A percentile compares a stretch with the other conserved stretches of the same genome.
Evolutionary conservation across 2,113 vertebrate genomes (phyloP).

Genomic region (Elephantulus edwardii): DNA sequence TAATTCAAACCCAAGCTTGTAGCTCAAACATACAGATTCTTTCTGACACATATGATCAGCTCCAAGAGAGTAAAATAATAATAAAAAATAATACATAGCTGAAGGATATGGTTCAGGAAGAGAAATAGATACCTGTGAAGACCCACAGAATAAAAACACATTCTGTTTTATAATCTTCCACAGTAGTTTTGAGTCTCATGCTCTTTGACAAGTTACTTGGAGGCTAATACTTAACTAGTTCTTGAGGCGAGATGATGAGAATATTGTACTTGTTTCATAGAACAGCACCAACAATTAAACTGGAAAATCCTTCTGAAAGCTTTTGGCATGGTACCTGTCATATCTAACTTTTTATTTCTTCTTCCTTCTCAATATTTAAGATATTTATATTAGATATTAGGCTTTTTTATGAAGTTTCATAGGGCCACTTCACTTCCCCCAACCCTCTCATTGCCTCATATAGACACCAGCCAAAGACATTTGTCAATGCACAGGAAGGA

Average conservation of each 20-base stretch:
- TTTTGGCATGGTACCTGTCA: background rate
- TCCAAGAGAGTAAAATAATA: background rate
- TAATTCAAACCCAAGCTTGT: background rate
- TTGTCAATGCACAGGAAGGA: background rate
- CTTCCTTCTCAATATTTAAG: background rate
- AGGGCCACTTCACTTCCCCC: background rate
- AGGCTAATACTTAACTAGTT: background rate
- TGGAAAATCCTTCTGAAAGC: background rate
- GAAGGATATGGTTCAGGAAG: background rate
- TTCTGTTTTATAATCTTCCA: background rate
- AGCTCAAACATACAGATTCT: background rate
- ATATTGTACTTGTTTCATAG: background rate
- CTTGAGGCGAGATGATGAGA: background rate
- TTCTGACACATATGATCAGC: background rate
- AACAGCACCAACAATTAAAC: conserved; percentile 18
- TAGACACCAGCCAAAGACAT: background rate
- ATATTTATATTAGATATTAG: background rate
- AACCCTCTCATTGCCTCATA: background rate
- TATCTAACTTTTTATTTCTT: background rate
- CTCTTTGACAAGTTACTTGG: conserved; percentile 6
- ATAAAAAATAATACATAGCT: background rate
- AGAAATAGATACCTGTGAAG: background rate
- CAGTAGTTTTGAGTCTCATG: background rate
- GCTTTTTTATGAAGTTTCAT: background rate
- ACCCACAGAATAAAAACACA: background rate